These are phyloP conservation scores for Florisuga fusca DNA, from an alignment of 2,797 vertebrate genomes.

Conservation along the genomic window DNA sequence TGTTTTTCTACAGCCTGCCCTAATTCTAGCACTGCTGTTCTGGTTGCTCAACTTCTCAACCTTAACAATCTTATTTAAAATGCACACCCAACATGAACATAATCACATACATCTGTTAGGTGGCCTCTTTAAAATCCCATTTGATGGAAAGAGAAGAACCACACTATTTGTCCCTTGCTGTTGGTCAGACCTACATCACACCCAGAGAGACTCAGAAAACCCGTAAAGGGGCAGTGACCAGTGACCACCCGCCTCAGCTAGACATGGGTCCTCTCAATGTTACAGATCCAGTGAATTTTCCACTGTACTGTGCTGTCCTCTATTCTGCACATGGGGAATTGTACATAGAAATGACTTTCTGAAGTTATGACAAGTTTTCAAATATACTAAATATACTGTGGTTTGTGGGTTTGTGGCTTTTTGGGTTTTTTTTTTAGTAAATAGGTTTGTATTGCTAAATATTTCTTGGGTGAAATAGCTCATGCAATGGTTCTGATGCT, in stretches of 20 bases:
- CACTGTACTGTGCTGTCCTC: not conserved
- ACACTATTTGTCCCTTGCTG: not conserved
- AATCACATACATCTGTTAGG: not conserved
- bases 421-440: not conserved
- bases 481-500: not conserved
- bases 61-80: not conserved
- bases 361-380: not conserved
- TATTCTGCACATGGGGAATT: not conserved
- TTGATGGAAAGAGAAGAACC: not conserved
- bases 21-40: not conserved
- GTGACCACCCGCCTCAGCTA: not conserved
- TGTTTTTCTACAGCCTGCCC: not conserved
- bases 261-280: not conserved
- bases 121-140: not conserved
- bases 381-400: not conserved
- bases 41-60: not conserved
- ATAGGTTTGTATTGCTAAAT: not conserved
- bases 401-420: too few species aligned
- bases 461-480: not conserved
- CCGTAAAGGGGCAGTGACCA: accelerated
- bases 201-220: not conserved
- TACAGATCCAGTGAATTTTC: not conserved
- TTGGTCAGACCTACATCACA: not conserved
- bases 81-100: not conserved
- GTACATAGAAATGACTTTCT: not conserved